phyloP scores from a whole-genome alignment of 2,797 vertebrate species.

The Aldrovandia affinis region DNA sequence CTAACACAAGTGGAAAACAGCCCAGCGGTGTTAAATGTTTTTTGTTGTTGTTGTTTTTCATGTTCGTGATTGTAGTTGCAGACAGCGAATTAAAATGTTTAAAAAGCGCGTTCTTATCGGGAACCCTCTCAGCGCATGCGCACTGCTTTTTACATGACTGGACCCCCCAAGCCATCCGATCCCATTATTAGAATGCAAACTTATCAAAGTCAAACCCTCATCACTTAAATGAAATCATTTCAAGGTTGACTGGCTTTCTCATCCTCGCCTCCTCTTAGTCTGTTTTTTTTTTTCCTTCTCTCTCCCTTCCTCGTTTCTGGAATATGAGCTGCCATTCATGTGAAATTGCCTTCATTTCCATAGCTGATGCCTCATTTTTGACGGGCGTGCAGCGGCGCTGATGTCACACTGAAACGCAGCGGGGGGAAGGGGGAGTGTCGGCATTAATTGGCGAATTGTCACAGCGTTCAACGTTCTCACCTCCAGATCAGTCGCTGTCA shows the following conservation, averaged over 20 bases:
- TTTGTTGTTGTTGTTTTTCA: not conserved
- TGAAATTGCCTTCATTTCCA: slow-evolving; percentile 67
- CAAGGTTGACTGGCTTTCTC: slow-evolving; percentile 70
- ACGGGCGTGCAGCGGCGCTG: slow-evolving; percentile 41
- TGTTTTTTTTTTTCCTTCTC: slow-evolving; percentile 62
- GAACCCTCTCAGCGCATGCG: slow-evolving; percentile 26
- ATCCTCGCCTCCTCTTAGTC: slow-evolving; percentile 55
- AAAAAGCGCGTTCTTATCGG: slow-evolving; percentile 23
- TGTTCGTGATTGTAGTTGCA: not conserved
- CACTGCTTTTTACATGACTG: slow-evolving; percentile 41
- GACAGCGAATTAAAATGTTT: slow-evolving; percentile 21
- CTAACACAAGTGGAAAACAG: slow-evolving; percentile 12
- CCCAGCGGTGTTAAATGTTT: not conserved
- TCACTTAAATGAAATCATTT: slow-evolving; percentile 81
- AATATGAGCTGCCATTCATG: slow-evolving; percentile 60
- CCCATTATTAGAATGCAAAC: slow-evolving; percentile 72
- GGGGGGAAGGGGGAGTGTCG: slow-evolving; percentile 36
- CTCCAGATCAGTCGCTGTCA: not conserved
- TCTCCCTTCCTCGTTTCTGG: slow-evolving; percentile 64
- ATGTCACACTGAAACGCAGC: slow-evolving; percentile 51
- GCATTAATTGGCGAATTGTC: slow-evolving; percentile 55
- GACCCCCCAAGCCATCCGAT: slow-evolving; percentile 52
- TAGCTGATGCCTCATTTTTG: slow-evolving; percentile 60
- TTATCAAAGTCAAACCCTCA: slow-evolving; percentile 78
- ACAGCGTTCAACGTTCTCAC: slow-evolving; percentile 33